These are phyloP conservation scores for Pampus argenteus DNA, from an alignment of 2,797 vertebrate genomes.

Conservation along the genomic window DNA sequence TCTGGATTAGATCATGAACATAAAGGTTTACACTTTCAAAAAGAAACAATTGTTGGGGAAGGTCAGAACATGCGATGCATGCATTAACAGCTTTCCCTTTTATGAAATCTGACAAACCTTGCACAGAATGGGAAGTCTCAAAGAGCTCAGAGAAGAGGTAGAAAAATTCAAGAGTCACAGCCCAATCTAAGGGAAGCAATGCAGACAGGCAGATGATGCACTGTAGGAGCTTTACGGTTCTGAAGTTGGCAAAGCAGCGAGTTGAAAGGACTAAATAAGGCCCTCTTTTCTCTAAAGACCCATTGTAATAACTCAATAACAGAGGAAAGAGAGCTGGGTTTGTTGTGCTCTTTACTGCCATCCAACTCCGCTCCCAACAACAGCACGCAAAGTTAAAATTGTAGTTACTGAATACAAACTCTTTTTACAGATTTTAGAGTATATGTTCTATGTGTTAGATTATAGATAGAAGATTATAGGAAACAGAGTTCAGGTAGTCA, in stretches of 20 bases:
- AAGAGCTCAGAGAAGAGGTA: constrained; percentile 70
- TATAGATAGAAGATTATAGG: too few species aligned
- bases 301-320: constrained; percentile 84
- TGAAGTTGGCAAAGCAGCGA: constrained; percentile 84
- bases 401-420: constrained; percentile 39
- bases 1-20: constrained; percentile 60
- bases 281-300: constrained; percentile 84
- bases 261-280: constrained; percentile 85
- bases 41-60: constrained; percentile 67
- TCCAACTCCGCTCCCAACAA: constrained; percentile 65
- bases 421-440: constrained; percentile 3
- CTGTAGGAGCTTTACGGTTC: constrained; percentile 72
- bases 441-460: too few species aligned
- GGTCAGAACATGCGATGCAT: constrained; percentile 72
- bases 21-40: constrained; percentile 71
- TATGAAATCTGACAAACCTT: constrained; percentile 75
- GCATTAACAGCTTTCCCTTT: constrained; percentile 78
- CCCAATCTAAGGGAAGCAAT: constrained; percentile 71
- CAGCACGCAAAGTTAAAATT: constrained; percentile 37
- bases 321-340: constrained; percentile 62
- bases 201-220: constrained; percentile 70
- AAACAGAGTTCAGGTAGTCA: constrained; percentile 1
- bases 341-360: constrained; percentile 53
- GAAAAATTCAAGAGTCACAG: constrained; percentile 76
- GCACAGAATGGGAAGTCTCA: constrained; percentile 65